These are phyloP conservation scores for Eurystomus gularis DNA, from an alignment of 2,113 vertebrate genomes.

Conservation along the genomic window DNA sequence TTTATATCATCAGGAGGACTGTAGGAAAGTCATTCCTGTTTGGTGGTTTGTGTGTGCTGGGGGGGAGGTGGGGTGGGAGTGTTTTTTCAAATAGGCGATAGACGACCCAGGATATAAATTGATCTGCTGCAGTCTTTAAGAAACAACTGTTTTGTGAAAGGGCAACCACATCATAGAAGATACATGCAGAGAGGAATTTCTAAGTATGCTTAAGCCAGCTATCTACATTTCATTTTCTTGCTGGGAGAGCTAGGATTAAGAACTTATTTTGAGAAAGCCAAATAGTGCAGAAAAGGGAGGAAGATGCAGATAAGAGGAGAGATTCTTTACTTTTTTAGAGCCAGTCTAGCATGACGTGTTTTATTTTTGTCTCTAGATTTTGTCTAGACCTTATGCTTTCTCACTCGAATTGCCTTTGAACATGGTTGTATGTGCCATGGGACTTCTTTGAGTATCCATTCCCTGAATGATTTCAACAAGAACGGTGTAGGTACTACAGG, in stretches of 20 bases:
- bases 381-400: neutral
- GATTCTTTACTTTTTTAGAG: neutral
- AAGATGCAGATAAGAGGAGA: neutral
- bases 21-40: neutral
- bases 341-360: neutral
- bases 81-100: neutral
- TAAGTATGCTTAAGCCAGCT: neutral
- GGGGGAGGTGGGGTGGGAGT: too few species aligned
- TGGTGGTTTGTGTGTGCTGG: neutral
- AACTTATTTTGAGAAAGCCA: neutral
- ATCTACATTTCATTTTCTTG: neutral
- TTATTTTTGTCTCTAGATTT: neutral
- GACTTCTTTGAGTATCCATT: neutral
- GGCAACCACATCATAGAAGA: neutral
- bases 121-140: neutral
- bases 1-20: neutral
- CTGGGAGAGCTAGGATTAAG: neutral
- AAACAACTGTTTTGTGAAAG: neutral
- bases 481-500: neutral
- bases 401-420: neutral
- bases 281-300: neutral
- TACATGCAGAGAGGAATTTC: neutral
- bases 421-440: neutral
- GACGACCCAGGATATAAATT: neutral
- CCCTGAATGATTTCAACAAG: neutral